phyloP scores from a whole-genome alignment of 2,113 vertebrate genomes.

The Epinephelus moara region DNA sequence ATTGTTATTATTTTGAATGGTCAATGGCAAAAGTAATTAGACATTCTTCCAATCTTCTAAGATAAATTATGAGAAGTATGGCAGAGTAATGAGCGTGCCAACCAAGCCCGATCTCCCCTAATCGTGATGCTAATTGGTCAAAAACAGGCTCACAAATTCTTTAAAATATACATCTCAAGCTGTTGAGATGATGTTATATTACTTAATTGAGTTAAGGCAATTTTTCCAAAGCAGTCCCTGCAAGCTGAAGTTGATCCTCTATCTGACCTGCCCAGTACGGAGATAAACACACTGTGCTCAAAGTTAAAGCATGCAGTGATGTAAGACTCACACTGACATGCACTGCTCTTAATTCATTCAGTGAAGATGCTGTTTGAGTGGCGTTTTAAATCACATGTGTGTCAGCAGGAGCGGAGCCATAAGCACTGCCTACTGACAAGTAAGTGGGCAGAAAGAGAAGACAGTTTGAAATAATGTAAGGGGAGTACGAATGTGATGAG shows the following conservation, averaged over 20 bases:
- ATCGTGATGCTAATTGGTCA: background rate
- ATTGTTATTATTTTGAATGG: too few relatives aligned
- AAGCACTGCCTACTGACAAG: background rate
- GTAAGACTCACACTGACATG: background rate
- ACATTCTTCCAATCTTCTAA: too few relatives aligned
- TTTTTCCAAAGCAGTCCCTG: background rate
- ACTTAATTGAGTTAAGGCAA: background rate
- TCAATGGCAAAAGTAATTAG: too few relatives aligned
- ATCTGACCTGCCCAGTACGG: background rate
- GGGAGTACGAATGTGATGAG: slow-evolving; percentile 7
- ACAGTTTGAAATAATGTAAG: slow-evolving; percentile 12
- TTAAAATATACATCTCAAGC: background rate
- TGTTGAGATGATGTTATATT: background rate
- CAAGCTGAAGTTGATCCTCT: background rate
- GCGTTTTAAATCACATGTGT: slow-evolving; percentile 14
- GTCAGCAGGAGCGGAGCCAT: background rate
- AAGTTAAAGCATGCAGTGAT: background rate
- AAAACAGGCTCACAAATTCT: background rate
- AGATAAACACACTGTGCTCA: background rate
- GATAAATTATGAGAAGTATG: too few relatives aligned
- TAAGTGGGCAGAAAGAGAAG: slow-evolving; percentile 20
- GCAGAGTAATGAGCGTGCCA: too few relatives aligned
- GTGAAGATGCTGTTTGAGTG: slow-evolving; percentile 25
- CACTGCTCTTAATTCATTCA: slow-evolving; percentile 29
- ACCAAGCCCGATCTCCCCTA: too few relatives aligned